Percentiles rank a stretch among this genome's conserved stretches.
These are phyloP conservation scores for Mormyrus iriodes DNA, from an alignment of 2,113 vertebrate species.

Conservation along the genomic window DNA sequence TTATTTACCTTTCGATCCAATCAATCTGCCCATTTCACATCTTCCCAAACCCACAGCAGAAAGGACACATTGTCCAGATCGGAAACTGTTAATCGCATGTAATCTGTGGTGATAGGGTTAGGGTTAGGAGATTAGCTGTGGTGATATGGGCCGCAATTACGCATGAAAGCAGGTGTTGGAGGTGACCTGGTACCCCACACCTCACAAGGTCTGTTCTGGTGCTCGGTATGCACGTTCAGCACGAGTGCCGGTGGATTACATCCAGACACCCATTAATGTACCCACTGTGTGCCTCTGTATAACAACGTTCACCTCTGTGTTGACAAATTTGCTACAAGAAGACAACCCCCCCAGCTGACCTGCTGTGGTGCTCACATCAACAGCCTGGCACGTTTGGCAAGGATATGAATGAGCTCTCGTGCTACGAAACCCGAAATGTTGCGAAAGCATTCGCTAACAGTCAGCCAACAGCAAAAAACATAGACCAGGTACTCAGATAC, in stretches of 20 bases:
- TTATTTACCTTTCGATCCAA: not conserved
- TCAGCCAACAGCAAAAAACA: not conserved
- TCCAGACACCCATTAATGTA: conserved; percentile 4
- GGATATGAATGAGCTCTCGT: not conserved
- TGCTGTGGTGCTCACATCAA: not conserved
- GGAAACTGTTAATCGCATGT: conserved; percentile 26
- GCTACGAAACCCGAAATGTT: not conserved
- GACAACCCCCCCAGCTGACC: not conserved
- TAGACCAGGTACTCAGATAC: not conserved
- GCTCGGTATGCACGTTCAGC: not conserved
- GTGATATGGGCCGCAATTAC: conserved; percentile 20
- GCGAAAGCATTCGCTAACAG: not conserved
- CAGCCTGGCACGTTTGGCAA: not conserved
- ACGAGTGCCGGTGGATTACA: not conserved
- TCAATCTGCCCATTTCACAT: not conserved
- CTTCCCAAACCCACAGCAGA: conserved; percentile 4
- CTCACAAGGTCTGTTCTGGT: not conserved
- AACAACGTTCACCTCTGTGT: not conserved
- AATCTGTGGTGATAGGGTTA: conserved; percentile 21
- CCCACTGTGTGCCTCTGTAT: not conserved
- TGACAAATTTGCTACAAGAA: conserved; percentile 1
- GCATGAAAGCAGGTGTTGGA: conserved; percentile 18
- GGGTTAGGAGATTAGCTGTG: not conserved
- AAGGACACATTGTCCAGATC: conserved; percentile 1
- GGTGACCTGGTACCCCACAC: conserved; percentile 7